Conservation (phyloP, 1,140 invertebrate genomes). For the Drosophila elegans region DNA sequence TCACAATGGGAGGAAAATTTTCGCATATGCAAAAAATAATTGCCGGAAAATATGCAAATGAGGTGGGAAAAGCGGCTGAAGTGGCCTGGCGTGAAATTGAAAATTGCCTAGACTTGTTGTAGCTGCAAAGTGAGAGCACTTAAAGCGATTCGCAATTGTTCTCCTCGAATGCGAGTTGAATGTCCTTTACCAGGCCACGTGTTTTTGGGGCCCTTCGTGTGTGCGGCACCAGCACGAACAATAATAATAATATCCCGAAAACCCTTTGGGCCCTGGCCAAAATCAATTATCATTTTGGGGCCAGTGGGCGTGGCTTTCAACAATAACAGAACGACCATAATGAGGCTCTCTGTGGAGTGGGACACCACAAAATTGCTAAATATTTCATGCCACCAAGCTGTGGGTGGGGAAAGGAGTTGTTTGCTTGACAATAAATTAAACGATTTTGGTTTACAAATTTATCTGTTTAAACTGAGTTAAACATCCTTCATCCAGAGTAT, state of each 20-base stretch:
- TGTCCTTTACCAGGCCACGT: conserved; percentile 41
- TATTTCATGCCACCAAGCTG: conserved; percentile 52
- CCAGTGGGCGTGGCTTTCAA: conserved; percentile 40
- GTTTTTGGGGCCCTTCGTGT: conserved; percentile 12
- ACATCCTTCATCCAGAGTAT: background rate
- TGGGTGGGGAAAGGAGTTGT: conserved; percentile 36
- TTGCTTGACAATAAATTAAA: conserved; percentile 48
- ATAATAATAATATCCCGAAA: conserved; percentile 19
- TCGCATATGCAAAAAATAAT: conserved; percentile 77
- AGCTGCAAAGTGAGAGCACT: conserved; percentile 3
- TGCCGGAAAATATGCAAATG: conserved; percentile 80
- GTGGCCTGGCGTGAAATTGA: conserved; percentile 26
- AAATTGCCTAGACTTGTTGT: conserved; percentile 26
- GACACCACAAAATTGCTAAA: conserved; percentile 55
- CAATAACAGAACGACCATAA: conserved; percentile 47
- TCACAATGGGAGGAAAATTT: conserved; percentile 48
- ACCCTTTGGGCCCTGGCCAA: conserved; percentile 20
- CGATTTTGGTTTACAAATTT: conserved; percentile 16
- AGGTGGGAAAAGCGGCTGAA: conserved; percentile 24
- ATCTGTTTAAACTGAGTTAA: conserved; percentile 11
- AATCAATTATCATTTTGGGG: conserved; percentile 70
- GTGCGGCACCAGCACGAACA: conserved; percentile 27
- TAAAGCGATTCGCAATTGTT: conserved; percentile 24
- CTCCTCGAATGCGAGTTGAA: conserved; percentile 52
- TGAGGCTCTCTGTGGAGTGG: conserved; percentile 22